phyloP scores from a whole-genome alignment of 2,113 vertebrate genomes.

The Dendropsophus ebraccatus region DNA sequence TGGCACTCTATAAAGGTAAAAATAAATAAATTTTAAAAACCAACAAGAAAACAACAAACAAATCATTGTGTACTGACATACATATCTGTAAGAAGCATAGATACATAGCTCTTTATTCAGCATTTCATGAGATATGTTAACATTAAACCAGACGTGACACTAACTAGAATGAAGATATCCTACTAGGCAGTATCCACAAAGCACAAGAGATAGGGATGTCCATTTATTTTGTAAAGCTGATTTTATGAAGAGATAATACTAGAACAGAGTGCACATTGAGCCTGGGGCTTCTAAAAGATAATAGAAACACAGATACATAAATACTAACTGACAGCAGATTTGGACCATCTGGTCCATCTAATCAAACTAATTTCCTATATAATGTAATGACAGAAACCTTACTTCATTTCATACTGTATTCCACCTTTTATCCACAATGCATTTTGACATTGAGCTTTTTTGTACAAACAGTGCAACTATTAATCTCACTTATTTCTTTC shows the following conservation, averaged over 20 bases:
- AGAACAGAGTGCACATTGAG: constrained; percentile 54
- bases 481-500: neutral
- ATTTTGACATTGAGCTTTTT: neutral
- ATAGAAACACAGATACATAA: constrained; percentile 57
- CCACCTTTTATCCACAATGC: constrained; percentile 11
- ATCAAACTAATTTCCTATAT: constrained; percentile 56
- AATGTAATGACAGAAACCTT: constrained; percentile 54
- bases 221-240: constrained; percentile 51
- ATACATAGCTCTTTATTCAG: neutral
- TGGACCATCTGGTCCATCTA: constrained; percentile 54
- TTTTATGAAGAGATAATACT: constrained; percentile 57
- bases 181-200: constrained; percentile 33
- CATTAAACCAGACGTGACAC: constrained; percentile 8
- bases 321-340: constrained; percentile 57
- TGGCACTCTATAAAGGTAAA: no score
- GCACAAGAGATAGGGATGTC: constrained; percentile 23
- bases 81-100: neutral
- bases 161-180: constrained; percentile 14
- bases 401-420: constrained; percentile 29
- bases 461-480: neutral
- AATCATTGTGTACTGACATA: neutral
- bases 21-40: neutral
- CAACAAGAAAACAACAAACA: neutral
- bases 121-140: neutral
- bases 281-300: constrained; percentile 53